phyloP scores from a whole-genome alignment of 2,113 vertebrate species.

The Pimephales promelas region DNA sequence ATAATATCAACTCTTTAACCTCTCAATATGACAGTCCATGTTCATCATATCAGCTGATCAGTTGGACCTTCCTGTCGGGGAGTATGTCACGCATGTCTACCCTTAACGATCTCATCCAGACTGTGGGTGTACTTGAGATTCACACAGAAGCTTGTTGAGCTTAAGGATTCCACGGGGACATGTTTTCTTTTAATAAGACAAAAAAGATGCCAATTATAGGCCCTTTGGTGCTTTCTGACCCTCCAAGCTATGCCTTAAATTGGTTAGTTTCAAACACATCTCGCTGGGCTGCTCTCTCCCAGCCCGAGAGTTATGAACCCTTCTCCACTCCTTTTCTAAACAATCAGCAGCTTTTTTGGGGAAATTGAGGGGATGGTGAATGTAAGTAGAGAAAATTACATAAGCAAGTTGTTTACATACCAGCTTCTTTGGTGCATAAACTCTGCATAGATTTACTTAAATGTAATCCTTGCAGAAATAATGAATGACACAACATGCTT shows the following conservation, averaged over 20 bases:
- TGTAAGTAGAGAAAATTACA: conserved; percentile 35
- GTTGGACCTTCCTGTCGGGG: not conserved
- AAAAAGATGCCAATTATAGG: conserved; percentile 79
- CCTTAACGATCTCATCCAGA: conserved; percentile 33
- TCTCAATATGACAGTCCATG: not conserved
- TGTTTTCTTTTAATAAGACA: conserved; percentile 75
- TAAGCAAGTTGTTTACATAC: conserved; percentile 59
- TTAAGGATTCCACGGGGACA: conserved; percentile 63
- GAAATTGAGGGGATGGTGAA: conserved; percentile 5
- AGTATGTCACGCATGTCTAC: conserved; percentile 6
- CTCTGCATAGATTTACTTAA: conserved; percentile 33
- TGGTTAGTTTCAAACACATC: conserved; percentile 68
- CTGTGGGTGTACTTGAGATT: conserved; percentile 48
- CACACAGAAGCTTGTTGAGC: conserved; percentile 65
- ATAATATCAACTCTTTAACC: not conserved
- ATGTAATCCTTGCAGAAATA: not conserved
- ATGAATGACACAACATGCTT: not conserved
- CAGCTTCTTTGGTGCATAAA: conserved; percentile 36
- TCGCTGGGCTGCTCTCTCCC: conserved; percentile 50
- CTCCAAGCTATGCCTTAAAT: conserved; percentile 73
- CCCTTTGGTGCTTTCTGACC: conserved; percentile 69
- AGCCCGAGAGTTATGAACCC: conserved; percentile 49
- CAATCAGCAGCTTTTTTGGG: conserved; percentile 8
- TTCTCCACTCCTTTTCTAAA: conserved; percentile 28
- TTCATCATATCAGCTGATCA: conserved; percentile 21